These are phyloP conservation scores for Coracopsis vasa DNA, from an alignment of 2,113 vertebrate genomes.

Conservation along the genomic window DNA sequence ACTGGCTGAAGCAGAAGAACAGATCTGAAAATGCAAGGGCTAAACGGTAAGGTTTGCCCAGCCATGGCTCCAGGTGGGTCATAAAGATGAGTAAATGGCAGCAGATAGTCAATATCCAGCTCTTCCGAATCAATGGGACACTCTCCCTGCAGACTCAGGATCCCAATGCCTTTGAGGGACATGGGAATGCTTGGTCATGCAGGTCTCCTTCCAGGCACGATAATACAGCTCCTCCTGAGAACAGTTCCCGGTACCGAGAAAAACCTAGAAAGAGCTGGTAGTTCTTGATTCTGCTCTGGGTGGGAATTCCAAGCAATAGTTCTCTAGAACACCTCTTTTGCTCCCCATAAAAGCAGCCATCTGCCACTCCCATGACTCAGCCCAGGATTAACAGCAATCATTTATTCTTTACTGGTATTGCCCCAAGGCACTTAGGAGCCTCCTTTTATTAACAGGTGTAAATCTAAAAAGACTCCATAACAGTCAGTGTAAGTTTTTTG, in stretches of 20 bases:
- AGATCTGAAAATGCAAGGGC: background rate
- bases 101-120: background rate
- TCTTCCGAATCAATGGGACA: background rate
- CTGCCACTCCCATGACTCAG: background rate
- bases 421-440: background rate
- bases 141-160: accelerated
- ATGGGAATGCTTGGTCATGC: background rate
- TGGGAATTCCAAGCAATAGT: background rate
- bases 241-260: background rate
- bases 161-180: background rate
- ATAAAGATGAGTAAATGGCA: background rate
- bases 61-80: background rate
- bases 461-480: background rate
- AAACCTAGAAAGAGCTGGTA: background rate
- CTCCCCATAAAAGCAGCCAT: background rate
- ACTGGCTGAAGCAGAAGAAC: background rate
- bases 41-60: background rate
- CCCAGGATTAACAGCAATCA: background rate
- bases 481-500: background rate
- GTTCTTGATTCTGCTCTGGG: background rate
- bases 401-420: background rate
- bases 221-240: background rate
- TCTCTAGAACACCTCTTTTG: background rate
- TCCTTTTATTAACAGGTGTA: background rate
- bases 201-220: background rate